Conservation (phyloP, 1,140 invertebrate species). For the Trichonephila clavipes region DNA sequence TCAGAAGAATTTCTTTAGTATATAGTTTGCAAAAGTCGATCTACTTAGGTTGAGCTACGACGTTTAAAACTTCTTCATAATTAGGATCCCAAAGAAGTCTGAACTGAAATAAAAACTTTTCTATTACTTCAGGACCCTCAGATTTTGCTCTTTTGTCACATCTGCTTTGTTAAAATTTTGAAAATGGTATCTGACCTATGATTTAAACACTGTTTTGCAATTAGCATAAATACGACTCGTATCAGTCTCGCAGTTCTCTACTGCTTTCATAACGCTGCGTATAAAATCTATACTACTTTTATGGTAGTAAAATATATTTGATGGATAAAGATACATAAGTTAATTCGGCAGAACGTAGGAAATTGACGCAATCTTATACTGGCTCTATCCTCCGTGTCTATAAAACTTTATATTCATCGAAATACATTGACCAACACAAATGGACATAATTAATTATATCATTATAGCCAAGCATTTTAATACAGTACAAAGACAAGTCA, state of each 20-base stretch:
- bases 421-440: neutral
- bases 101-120: neutral
- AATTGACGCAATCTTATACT: neutral
- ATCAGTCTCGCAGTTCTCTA: neutral
- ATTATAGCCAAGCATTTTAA: neutral
- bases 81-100: neutral
- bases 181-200: neutral
- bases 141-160: neutral
- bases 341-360: neutral
- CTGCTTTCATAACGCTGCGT: neutral
- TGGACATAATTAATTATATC: neutral
- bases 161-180: neutral
- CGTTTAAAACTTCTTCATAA: neutral
- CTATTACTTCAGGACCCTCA: neutral
- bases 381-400: neutral
- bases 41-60: too few species aligned
- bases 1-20: too few species aligned
- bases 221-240: neutral
- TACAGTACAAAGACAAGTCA: neutral
- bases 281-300: neutral
- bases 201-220: too few species aligned
- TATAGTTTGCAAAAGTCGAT: too few species aligned
- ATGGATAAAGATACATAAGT: neutral
- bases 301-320: neutral
- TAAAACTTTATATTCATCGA: neutral